Base-by-base conservation (phyloP, 2,888 invertebrate species). In the Stenchaetothrips biformis region DNA sequence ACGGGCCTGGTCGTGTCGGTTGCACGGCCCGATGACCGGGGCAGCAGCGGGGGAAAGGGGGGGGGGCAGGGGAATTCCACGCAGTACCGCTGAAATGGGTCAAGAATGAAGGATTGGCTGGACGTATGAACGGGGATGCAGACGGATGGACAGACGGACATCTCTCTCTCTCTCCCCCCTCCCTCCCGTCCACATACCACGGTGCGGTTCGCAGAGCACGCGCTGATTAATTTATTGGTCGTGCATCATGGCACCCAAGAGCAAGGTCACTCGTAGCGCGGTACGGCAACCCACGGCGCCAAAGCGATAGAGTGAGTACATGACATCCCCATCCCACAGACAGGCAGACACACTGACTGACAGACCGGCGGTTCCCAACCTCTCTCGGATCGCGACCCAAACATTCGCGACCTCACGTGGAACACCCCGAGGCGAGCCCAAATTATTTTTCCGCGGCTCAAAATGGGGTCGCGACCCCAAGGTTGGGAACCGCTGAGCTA, bases 151-250 rank as follows among this genome's bases (percentile, higher is more conserved):
- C 37, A 4, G 37, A 37, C 37, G 37, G 2, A 4, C 37, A 37
- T 37, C 37, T 37, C 37, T 37, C 37, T 37, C 37, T 37, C 37
- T 37, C 37, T 37, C 37, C 4, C 37, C 21, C 0, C n/a, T 21
- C 67, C n/a, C 67, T 2, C 3, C 67, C 3, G 21, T n/a, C 67
- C 21, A 67, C 16, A 13, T 18, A 18, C 53, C 53, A 53, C 67
- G 6, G 67, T 67, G 67, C 37, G 37, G 37, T 37, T 37, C 37
- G 4, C 37, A 37, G 37, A 21, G 67, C 67, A 11, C 25, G 67
- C 25, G 67, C 21, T 74, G 67, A 74, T 74, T 74, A 74, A 74
- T 74, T 74, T 74, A 74, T 74, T 74, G 67, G 25, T 21, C 67
- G 67, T 74, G 67, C 21, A 21, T 74, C 67, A 74, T 25, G 67